Evolutionary conservation across 2,888 invertebrate genomes (phyloP), one percentile per base, ranked within the genome.

Genomic region (Dolichomitus sp.): DNA sequence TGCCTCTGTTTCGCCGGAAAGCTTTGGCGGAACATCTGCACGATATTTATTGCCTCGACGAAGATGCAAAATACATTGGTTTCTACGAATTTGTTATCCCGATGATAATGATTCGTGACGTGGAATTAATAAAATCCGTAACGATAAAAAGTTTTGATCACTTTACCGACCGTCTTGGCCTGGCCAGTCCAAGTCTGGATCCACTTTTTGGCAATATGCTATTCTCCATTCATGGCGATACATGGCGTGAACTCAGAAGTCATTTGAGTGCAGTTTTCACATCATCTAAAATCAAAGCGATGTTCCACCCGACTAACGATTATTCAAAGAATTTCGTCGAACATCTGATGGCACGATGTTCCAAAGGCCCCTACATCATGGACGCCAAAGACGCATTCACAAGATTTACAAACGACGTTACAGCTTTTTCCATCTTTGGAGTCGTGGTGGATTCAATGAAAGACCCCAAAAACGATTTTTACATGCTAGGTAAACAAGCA

Each of bases 231-330:
- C 77, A 70, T 1, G 95, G 94, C 12, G 93, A 95, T 0, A 93
- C 87, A 89, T 95, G 95, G 95, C 93, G 94, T 0, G 93, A 94
- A 4, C 94, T 95, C 94, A 90, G 95, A 23, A 90, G 91, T 0
- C 93, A 95, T 0, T 85, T 95, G 23, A 95, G 94, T 27, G 95
- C 95, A 0, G 94, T 95, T 0, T 95, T 95, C 89, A 95, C 95
- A 0, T 93, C 94, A 5, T 95, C 95, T 66, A 95, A 95, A 90
- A 95, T 95, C 94, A 94, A 94, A 54, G 86, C 90, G 3, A 95
- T 95, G 94, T 93, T 95, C 88, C 94, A 94, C 0, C 91, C 95
- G 74, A 95, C 95, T 85, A 84, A 86, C 0, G 90, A 90, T 5
- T 92, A 91, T 68, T 92, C 91, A 1, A 81, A 66, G 27, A 89